Conservation (phyloP, 1,140 invertebrate genomes). For the Odontomachus brunneus region DNA sequence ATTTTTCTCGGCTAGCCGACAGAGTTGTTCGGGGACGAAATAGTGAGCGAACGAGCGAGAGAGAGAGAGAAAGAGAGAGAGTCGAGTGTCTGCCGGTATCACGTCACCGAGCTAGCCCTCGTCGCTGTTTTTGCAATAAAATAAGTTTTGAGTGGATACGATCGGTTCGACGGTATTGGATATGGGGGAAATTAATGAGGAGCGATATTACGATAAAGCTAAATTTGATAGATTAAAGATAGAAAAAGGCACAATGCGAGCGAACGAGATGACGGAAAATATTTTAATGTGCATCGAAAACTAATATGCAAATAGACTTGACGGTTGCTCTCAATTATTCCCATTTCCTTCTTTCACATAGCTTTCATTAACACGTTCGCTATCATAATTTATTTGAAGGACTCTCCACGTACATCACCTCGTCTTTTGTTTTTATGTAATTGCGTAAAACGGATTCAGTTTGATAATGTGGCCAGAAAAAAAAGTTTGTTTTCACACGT, state of each 20-base stretch:
- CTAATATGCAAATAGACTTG: not conserved
- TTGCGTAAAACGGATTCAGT: too few relatives aligned
- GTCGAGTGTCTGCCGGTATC: constrained; percentile 43
- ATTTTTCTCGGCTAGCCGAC: constrained; percentile 49
- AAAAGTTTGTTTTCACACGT: too few relatives aligned
- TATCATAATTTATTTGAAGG: too few relatives aligned
- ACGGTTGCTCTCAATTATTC: too few relatives aligned
- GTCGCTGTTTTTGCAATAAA: constrained; percentile 23
- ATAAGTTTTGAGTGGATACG: constrained; percentile 5
- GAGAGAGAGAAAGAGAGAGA: constrained; percentile 36
- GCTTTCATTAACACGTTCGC: too few relatives aligned
- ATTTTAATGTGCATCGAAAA: not conserved
- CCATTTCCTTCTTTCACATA: too few relatives aligned
- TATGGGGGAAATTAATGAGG: constrained; percentile 1
- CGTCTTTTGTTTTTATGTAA: too few relatives aligned
- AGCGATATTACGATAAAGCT: not conserved
- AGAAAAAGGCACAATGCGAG: not conserved
- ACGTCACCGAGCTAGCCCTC: constrained; percentile 27
- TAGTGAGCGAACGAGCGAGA: constrained; percentile 31
- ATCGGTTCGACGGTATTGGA: not conserved
- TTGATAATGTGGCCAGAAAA: too few relatives aligned
- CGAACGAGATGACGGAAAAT: not conserved
- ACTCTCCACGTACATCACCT: too few relatives aligned
- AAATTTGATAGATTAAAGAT: constrained; percentile 15
- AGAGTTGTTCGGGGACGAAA: constrained; percentile 39